Evolutionary conservation across 2,888 invertebrate genomes (phyloP).

Genomic region (Sarcophaga caerulescens): DNA sequence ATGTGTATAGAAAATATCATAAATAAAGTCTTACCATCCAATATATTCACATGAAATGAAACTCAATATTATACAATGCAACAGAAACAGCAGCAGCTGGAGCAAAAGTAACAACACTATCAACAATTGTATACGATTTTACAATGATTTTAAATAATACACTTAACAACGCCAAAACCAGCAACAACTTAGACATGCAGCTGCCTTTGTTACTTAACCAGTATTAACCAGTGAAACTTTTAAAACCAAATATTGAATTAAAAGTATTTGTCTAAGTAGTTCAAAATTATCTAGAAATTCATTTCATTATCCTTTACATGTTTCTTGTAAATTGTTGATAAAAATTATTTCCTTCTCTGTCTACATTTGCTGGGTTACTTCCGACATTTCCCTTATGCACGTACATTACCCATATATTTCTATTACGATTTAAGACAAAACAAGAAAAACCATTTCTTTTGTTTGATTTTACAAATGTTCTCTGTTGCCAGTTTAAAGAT

Average conservation of each 20-base stretch:
- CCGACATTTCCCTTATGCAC: neutral
- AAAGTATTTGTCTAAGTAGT: too few relatives aligned
- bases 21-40: slow-evolving; percentile 47
- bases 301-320: neutral
- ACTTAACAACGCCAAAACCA: neutral
- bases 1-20: neutral
- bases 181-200: slow-evolving; percentile 8
- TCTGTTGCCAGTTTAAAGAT: neutral
- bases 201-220: slow-evolving; percentile 1
- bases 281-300: too few relatives aligned
- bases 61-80: slow-evolving; percentile 11
- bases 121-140: slow-evolving; percentile 17
- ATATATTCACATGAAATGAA: slow-evolving; percentile 19
- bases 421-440: neutral
- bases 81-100: neutral
- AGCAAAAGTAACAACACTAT: slow-evolving; percentile 13
- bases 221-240: neutral
- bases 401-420: too few relatives aligned
- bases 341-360: neutral
- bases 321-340: too few relatives aligned
- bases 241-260: neutral
- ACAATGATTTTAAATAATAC: slow-evolving; percentile 44
- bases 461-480: neutral
- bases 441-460: neutral
- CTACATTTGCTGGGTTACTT: neutral